A percentile compares a stretch with the other conserved stretches of the same genome.
Conservation (phyloP, 64 coral and sea anemone species). For the Dendronephthya gigantea region DNA sequence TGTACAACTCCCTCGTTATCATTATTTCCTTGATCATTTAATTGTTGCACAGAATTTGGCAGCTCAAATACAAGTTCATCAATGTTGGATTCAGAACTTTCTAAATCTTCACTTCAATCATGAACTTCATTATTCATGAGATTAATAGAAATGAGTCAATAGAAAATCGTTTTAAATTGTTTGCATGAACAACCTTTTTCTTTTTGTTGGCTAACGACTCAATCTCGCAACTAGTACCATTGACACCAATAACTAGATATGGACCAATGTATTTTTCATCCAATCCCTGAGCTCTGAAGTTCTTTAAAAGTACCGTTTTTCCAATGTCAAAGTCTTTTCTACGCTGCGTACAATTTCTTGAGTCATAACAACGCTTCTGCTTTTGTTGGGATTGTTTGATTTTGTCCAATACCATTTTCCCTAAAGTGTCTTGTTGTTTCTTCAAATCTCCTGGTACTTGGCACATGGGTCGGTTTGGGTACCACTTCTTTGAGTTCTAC, state of each 20-base stretch:
- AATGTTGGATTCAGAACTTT: background rate
- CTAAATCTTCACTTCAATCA: background rate
- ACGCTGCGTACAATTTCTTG: background rate
- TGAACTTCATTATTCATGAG: background rate
- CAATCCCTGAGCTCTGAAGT: background rate
- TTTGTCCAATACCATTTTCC: background rate
- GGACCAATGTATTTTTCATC: background rate
- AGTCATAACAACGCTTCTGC: background rate
- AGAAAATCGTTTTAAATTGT: background rate
- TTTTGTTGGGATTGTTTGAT: background rate
- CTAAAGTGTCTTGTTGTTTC: background rate
- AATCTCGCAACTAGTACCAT: background rate
- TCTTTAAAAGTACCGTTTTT: background rate
- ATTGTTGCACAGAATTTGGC: too few relatives aligned
- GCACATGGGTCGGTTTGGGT: background rate
- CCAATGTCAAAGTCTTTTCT: background rate
- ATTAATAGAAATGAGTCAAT: too few relatives aligned
- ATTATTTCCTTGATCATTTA: background rate
- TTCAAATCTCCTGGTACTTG: background rate
- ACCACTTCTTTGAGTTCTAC: background rate
- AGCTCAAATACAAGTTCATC: background rate
- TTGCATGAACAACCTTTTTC: background rate
- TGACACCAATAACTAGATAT: background rate
- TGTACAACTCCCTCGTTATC: background rate
- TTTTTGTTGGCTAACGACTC: background rate